A percentile compares a stretch with the other conserved stretches of the same genome.
These are phyloP conservation scores for Sterrhoptilus dennistouni DNA, from an alignment of 2,113 vertebrate species.

Conservation along the genomic window DNA sequence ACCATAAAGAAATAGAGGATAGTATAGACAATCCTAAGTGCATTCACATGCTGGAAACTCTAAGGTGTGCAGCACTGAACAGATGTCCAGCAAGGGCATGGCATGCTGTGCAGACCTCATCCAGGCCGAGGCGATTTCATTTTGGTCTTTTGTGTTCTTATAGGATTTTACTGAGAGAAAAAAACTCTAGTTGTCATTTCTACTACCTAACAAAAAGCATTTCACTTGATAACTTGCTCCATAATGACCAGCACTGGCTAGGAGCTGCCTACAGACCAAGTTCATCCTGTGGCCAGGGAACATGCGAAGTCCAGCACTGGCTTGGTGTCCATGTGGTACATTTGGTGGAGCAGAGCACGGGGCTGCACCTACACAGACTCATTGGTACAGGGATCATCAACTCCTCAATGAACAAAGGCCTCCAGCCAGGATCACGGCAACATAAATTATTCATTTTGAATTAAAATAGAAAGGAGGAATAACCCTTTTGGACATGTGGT, in stretches of 20 bases:
- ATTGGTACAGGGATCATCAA: rapidly evolving
- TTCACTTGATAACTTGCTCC: neutral
- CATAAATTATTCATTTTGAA: neutral
- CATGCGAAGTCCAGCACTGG: rapidly evolving
- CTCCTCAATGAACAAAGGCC: neutral
- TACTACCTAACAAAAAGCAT: neutral
- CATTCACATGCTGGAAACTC: neutral
- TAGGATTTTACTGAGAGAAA: neutral
- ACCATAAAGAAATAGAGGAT: neutral
- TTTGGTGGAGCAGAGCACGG: rapidly evolving
- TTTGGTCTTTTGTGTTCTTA: neutral
- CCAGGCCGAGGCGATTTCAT: neutral
- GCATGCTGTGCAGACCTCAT: neutral
- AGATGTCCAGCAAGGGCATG: rapidly evolving
- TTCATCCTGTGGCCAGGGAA: neutral
- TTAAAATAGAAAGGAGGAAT: neutral
- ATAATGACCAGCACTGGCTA: rapidly evolving
- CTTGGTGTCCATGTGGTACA: rapidly evolving
- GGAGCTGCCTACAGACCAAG: neutral
- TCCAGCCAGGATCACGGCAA: neutral
- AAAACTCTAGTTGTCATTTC: neutral
- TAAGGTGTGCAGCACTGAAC: neutral
- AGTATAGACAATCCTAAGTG: neutral
- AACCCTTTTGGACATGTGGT: neutral
- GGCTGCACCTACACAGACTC: neutral